Evolutionary conservation across 23 tunicate genomes (phyloP), one percentile per base, ranked within the genome.

Genomic region (Botrylloides violaceus): DNA sequence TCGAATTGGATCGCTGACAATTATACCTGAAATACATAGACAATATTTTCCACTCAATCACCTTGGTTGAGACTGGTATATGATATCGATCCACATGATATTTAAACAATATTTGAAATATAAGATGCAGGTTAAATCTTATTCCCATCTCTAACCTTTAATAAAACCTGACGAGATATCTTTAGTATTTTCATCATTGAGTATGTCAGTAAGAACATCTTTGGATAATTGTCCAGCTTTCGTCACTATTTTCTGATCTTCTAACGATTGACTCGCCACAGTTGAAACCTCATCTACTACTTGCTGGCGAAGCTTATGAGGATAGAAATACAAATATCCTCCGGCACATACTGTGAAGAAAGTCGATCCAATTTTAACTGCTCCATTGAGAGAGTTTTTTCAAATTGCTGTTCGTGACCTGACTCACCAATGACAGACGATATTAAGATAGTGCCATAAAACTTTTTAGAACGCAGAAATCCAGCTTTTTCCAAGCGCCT

Each of bases 211-310:
- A 20, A 85, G 35, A 32, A 85, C 64, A 32, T 72, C 77, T 65
- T 79, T 85, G 2, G 84, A 75, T 4, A 75, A 76, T 59, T 73
- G 80, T 34, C 62, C 84, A 27, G 92, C 84, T 23, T 76, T 79
- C 18, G 20, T 73, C 56, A 73, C 28, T 0, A 85, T 36, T 20
- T 73, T 38, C 26, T 79, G 80, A 73, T 85, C 84, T 37, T 72
- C 84, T 15, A 85, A 61, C 2, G 84, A 79, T 33, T 64, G 59
- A 58, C 75, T 85, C 25, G 92, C 92, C 21, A 85, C 84, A 7
- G 72, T 55, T 6, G 92, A 77, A 33, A 85, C 92, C 32, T 76
- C 81, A 3, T 79, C 84, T 0, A 58, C 92, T 56, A 85, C 72
- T n/a, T 68, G 53, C 49, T 66, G 59, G 3, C 77, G 70, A 64